Evolutionary conservation across 2,888 invertebrate species (phyloP).

Genomic region (Caenorhabditis macrosperma): DNA sequence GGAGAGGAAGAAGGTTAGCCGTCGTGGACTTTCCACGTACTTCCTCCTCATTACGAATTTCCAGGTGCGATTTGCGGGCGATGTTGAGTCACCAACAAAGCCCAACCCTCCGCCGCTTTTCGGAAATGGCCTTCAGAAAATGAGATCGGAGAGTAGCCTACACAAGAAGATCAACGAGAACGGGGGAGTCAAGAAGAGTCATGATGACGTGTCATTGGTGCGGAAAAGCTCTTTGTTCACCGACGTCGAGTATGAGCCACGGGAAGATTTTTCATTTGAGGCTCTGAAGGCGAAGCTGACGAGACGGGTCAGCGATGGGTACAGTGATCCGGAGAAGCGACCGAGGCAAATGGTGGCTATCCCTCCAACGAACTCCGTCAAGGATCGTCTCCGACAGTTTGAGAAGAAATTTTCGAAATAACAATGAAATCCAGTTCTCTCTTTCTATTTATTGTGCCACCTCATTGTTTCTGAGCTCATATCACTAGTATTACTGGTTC

Average conservation of each 20-base stretch:
- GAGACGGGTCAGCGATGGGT: conserved; percentile 58
- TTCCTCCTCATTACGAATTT: background rate
- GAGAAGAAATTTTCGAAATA: conserved; percentile 52
- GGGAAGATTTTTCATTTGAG: conserved; percentile 62
- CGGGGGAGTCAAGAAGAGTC: conserved; percentile 15
- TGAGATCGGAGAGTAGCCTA: conserved; percentile 63
- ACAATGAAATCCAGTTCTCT: background rate
- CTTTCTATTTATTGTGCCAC: conserved; percentile 21
- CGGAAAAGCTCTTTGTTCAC: conserved; percentile 36
- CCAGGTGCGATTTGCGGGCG: conserved; percentile 64
- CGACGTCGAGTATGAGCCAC: conserved; percentile 48
- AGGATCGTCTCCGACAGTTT: conserved; percentile 58
- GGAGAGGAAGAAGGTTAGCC: conserved; percentile 60
- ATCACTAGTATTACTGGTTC: conserved; percentile 44
- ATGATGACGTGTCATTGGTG: conserved; percentile 42
- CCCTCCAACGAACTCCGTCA: conserved; percentile 63
- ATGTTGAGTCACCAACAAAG: conserved; percentile 33
- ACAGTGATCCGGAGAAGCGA: conserved; percentile 27
- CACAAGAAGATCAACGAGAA: conserved; percentile 52
- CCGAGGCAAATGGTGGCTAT: conserved; percentile 42
- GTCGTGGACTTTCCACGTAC: background rate
- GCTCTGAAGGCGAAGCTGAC: conserved; percentile 48
- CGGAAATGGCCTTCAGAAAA: conserved; percentile 60
- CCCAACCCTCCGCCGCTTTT: conserved; percentile 28
- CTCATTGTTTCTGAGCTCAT: conserved; percentile 36